Base-by-base conservation (phyloP, 2,113 vertebrate species). In the Girardinichthys multiradiatus region DNA sequence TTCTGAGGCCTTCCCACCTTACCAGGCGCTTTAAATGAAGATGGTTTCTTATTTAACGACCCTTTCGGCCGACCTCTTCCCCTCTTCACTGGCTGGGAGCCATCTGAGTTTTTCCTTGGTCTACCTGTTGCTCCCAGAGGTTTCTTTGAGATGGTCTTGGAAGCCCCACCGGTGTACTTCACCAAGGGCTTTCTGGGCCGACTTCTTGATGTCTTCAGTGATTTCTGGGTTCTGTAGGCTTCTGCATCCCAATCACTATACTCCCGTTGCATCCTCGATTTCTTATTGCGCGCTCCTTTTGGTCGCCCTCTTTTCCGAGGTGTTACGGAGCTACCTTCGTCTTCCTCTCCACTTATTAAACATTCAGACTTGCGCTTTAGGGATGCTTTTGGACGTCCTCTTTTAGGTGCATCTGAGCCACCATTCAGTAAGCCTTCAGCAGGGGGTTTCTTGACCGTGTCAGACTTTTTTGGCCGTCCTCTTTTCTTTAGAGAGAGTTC, bases 1-100 rank as follows among this genome's bases (percentile, higher is more conserved):
- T 72, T 86, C 1, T 26, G 64, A 5, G 81, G 81, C 6, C 73
- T 79, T 1, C 85, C 81, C 2, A 65, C 39, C 4, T 64, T 76
- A 13, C 59, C 3, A 1, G 28, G 73, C 27, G 27, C 39, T 69
- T 39, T 84, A 14, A 37, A 72, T 10, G 28, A 1, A 8, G 68
- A 8, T 1, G 57, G 35, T 39, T 82, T 91, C 75, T 89, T 91
- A 57, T 89, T 91, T 28, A 68, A 33, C 54, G 91, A 91, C 2
- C 91, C 90, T 80, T 85, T 91, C 0, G 92, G 90, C 15, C 90
- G 81, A 26, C 92, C 92, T 61, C 83, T 60, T n/a, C 84, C 83
- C 58, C 80, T 91, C 45, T 84, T 89, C 1, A 4, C 21, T 2
- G 57, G 26, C 67, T 48, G 72, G 21, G 79, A 69, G 27, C 31